These are phyloP conservation scores for Orchestia grillus DNA, from an alignment of 1,140 invertebrate genomes.

Conservation along the genomic window DNA sequence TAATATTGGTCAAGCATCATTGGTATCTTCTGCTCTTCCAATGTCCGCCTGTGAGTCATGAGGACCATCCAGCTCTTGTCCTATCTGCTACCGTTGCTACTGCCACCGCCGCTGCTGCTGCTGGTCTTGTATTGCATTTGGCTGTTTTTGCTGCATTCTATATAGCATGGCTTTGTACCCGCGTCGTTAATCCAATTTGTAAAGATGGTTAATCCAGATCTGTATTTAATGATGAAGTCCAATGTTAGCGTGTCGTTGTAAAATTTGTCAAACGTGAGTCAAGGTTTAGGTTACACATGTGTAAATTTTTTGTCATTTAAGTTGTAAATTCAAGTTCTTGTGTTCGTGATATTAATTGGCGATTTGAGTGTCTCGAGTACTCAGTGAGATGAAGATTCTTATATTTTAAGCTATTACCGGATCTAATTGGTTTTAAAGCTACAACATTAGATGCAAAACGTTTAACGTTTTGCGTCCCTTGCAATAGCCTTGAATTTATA, in stretches of 20 bases:
- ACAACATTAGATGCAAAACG: background rate
- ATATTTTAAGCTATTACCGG: background rate
- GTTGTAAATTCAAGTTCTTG: background rate
- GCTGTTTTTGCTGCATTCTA: background rate
- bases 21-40: too few relatives aligned
- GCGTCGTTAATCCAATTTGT: background rate
- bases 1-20: too few relatives aligned
- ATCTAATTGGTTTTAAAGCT: background rate
- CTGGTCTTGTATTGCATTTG: background rate
- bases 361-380: background rate
- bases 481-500: background rate
- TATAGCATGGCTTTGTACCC: slow-evolving; percentile 4
- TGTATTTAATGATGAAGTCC: too few relatives aligned
- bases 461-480: background rate
- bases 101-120: slow-evolving; percentile 61
- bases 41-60: too few relatives aligned
- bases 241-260: too few relatives aligned
- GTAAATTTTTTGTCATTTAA: too few relatives aligned
- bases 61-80: too few relatives aligned
- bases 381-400: background rate
- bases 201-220: too few relatives aligned
- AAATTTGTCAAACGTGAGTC: too few relatives aligned
- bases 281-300: too few relatives aligned
- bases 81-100: too few relatives aligned
- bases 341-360: background rate